These are phyloP conservation scores for Bombus impatiens DNA, from an alignment of 1,140 invertebrate species.

Conservation along the genomic window DNA sequence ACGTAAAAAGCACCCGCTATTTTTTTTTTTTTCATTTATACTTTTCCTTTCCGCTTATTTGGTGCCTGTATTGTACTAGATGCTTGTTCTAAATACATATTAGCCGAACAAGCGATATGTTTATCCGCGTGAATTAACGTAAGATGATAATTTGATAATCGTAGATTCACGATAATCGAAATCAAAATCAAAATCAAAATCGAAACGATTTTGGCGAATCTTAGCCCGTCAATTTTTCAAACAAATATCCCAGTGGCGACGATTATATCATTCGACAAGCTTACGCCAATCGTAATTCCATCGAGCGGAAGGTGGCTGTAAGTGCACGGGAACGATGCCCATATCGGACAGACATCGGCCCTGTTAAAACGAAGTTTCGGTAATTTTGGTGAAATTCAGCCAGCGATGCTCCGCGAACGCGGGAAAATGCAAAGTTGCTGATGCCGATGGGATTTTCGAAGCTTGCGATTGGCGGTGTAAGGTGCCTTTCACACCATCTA, in stretches of 20 bases:
- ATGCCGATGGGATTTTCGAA: conserved; percentile 66
- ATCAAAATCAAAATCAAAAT: background rate
- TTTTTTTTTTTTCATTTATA: background rate
- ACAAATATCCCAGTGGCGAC: too few relatives aligned
- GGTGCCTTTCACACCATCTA: conserved; percentile 79
- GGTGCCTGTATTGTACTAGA: background rate
- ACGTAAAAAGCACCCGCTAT: background rate
- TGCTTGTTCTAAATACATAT: background rate
- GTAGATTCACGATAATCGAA: too few relatives aligned
- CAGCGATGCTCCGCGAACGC: conserved; percentile 42
- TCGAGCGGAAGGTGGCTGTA: background rate
- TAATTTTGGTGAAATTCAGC: conserved; percentile 58
- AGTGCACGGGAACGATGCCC: too few relatives aligned
- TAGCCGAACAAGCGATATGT: background rate
- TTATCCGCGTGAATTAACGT: background rate
- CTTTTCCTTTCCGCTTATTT: background rate
- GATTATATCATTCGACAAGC: background rate
- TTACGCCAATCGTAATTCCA: background rate
- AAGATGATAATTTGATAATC: background rate
- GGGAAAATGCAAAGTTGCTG: conserved; percentile 68
- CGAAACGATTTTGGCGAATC: too few relatives aligned
- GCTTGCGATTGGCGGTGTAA: conserved; percentile 63
- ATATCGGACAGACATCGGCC: conserved; percentile 26
- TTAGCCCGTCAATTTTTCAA: background rate
- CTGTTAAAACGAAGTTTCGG: conserved; percentile 43